Evolutionary conservation across 2,113 vertebrate species (phyloP).

Genomic region (Microcebus tavaratra): DNA sequence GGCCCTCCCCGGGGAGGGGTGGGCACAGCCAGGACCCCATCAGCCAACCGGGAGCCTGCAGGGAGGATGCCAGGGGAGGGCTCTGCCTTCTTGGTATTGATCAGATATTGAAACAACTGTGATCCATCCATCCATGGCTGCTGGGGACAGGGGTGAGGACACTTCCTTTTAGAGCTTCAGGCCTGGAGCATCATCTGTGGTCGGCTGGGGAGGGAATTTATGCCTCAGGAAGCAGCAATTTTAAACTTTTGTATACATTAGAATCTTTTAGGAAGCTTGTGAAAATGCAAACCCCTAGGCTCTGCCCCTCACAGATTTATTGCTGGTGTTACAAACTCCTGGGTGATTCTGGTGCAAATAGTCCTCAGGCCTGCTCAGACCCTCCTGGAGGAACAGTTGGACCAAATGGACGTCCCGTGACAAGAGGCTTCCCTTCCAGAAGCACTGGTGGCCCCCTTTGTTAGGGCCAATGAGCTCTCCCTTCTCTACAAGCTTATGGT

Average conservation of each 20-base stretch:
- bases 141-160: too few species aligned
- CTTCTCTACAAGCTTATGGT: not conserved
- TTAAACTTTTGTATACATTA: not conserved
- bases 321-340: not conserved
- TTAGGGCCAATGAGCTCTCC: too few species aligned
- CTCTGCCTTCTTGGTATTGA: not conserved
- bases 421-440: not conserved
- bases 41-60: not conserved
- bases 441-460: not conserved
- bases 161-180: not conserved
- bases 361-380: not conserved
- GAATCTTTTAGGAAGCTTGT: not conserved
- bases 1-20: accelerated
- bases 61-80: not conserved
- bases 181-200: not conserved
- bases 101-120: accelerated
- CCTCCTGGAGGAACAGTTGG: not conserved
- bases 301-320: not conserved
- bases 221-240: not conserved
- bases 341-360: not conserved
- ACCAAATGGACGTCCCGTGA: too few species aligned
- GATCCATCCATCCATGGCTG: not conserved
- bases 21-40: not conserved
- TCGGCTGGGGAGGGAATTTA: not conserved
- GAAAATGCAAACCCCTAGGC: not conserved